phyloP scores from a whole-genome alignment of 37 sponge, comb jelly and placozoan species.

The Amphimedon queenslandica region DNA sequence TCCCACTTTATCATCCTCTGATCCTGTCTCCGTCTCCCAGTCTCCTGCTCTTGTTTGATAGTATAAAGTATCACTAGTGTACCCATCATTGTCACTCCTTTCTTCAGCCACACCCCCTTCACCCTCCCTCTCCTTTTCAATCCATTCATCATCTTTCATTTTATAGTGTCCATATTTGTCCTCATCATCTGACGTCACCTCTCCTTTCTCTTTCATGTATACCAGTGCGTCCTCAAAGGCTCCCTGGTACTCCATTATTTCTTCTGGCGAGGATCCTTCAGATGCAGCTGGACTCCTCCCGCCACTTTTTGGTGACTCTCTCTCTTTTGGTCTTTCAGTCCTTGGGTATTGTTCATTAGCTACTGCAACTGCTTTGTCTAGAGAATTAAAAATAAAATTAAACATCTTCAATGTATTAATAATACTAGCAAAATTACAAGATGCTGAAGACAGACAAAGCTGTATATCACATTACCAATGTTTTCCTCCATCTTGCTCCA shows the following conservation, averaged over 20 bases:
- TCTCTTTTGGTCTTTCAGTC: too few species aligned
- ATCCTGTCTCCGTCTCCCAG: not conserved
- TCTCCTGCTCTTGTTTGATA: not conserved
- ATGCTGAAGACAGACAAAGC: not conserved
- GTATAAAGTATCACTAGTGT: conserved; percentile 39
- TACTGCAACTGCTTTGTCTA: too few species aligned
- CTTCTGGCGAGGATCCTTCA: too few species aligned
- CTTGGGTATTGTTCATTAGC: too few species aligned
- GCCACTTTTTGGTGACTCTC: too few species aligned
- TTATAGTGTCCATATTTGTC: not conserved
- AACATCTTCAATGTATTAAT: too few species aligned
- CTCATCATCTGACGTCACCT: conserved; percentile 8
- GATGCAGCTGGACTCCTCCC: too few species aligned
- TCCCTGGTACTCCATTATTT: too few species aligned
- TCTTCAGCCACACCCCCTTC: not conserved
- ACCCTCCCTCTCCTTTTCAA: conserved; percentile 4
- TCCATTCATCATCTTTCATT: not conserved
- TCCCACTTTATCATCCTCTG: conserved; percentile 8
- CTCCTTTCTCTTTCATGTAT: not conserved
- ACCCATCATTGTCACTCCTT: conserved; percentile 32
- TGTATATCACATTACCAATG: conserved; percentile 6
- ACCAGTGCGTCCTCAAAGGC: too few species aligned
- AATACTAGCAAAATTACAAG: not conserved
- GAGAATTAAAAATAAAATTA: too few species aligned
- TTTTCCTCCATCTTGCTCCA: conserved; percentile 44